Base-by-base conservation (phyloP, 2,113 vertebrate species). In the Camelus dromedarius region DNA sequence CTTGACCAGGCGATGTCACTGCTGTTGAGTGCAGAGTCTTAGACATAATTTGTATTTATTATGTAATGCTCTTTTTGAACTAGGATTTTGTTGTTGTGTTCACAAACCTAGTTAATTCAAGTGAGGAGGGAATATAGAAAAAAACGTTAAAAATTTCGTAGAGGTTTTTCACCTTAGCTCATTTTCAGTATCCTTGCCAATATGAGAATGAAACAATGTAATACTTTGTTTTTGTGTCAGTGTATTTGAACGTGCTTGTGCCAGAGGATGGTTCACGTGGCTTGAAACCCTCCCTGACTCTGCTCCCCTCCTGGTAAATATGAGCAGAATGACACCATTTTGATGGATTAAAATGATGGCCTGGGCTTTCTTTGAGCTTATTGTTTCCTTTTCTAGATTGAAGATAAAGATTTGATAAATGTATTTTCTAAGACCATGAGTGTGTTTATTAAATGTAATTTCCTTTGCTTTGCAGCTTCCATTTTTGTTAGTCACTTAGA, bases 371-470 rank as follows among this genome's bases (percentile, higher is more conserved):
- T 93, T 60, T 46, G 48, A 93, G 11, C 35, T 93, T 8, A 1
- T 69, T 16, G 83, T 92, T 84, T 92, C 10, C 26, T 82, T 67
- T 89, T 62, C 9, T 76, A 92, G 58, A 58, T 58, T 80, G 48
- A 96, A 89, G 79, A 35, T 77, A 54, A 77, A 48, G 46, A 81
- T 89, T 72, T 91, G 13, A 50, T 76, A 85, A 64, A 19, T 28
- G 1, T 32, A 32, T 88, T 91, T 92, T 58, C 32, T 28, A 48
- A 82, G 54, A 50, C 24, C 14, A n/a, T 76, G 38, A 14, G 6
- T 83, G 9, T 91, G 46, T 87, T 35, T 83, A 67, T 64, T 72
- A 50, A 83, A 42, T n/a, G 42, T 73, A 62, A 92, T 80, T 96
- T 84, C 4, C 42, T 60, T 92, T 93, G 32, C n/a, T 91, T 88